These are phyloP conservation scores for Lithophane leautieri DNA, from an alignment of 2,888 invertebrate species.

Conservation along the genomic window DNA sequence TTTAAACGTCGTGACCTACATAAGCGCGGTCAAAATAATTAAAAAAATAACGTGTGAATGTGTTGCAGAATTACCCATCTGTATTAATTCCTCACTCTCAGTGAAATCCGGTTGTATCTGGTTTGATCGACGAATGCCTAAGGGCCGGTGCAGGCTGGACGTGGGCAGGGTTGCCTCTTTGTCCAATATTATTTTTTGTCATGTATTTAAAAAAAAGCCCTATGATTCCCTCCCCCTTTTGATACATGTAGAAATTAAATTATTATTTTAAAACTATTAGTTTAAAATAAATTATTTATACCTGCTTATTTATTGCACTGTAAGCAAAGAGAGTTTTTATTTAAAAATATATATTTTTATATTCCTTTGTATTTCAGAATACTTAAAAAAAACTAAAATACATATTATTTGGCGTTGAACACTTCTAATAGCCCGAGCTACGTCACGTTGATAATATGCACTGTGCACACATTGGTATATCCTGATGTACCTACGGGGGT, in stretches of 20 bases:
- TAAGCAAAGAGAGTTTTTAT: neutral
- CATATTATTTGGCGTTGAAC: neutral
- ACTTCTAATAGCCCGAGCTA: neutral
- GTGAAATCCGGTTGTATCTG: constrained; percentile 69
- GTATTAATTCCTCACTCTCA: constrained; percentile 60
- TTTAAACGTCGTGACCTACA: constrained; percentile 38
- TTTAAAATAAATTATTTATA: neutral
- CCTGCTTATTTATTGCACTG: neutral
- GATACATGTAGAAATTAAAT: neutral
- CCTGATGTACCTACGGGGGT: neutral
- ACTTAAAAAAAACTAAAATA: neutral
- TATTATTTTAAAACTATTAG: neutral
- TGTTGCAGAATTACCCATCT: constrained; percentile 58
- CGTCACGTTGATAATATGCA: neutral
- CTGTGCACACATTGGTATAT: neutral
- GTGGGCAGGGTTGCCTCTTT: constrained; percentile 37
- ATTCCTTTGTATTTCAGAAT: neutral
- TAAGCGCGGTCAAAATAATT: constrained; percentile 24
- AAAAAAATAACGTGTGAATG: constrained; percentile 26
- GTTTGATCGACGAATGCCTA: constrained; percentile 60
- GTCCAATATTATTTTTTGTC: neutral
- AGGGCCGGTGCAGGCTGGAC: constrained; percentile 47
- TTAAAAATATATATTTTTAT: neutral
- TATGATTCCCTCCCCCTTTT: neutral
- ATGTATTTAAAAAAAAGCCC: neutral